phyloP scores from a whole-genome alignment of 2,888 invertebrate species.

The Chymomyza amoena region DNA sequence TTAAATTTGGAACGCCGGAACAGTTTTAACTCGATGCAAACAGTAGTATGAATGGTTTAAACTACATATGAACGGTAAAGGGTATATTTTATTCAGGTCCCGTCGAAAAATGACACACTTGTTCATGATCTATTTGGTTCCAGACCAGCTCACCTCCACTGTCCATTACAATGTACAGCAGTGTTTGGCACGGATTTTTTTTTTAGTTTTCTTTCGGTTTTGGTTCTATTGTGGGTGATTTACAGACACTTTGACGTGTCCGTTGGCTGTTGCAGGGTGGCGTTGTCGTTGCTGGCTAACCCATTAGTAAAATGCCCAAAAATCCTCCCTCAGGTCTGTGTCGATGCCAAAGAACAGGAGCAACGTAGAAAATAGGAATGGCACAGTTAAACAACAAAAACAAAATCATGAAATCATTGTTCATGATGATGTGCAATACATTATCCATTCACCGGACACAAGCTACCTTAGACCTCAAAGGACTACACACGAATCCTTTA shows the following conservation, averaged over 20 bases:
- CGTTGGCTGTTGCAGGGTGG: conserved; percentile 33
- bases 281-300: conserved; percentile 43
- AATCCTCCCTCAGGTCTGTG: conserved; percentile 43
- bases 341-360: conserved; percentile 17
- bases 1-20: too few relatives aligned
- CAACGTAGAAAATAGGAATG: conserved; percentile 16
- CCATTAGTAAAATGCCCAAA: conserved; percentile 67
- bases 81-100: too few relatives aligned
- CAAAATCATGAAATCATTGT: conserved; percentile 72
- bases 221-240: conserved; percentile 63
- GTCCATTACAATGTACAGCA: conserved; percentile 15
- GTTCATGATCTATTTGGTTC: conserved; percentile 61
- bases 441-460: conserved; percentile 54
- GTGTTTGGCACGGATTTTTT: conserved; percentile 13
- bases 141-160: conserved; percentile 27
- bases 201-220: conserved; percentile 20
- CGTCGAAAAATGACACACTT: too few relatives aligned
- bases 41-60: too few relatives aligned
- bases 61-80: background rate
- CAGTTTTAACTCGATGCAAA: too few relatives aligned
- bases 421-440: conserved; percentile 71
- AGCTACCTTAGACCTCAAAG: conserved; percentile 42
- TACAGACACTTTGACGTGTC: conserved; percentile 70
- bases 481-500: conserved; percentile 45
- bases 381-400: conserved; percentile 19